Conservation (phyloP, 2,888 invertebrate species). For the Eupithecia vulgata region DNA sequence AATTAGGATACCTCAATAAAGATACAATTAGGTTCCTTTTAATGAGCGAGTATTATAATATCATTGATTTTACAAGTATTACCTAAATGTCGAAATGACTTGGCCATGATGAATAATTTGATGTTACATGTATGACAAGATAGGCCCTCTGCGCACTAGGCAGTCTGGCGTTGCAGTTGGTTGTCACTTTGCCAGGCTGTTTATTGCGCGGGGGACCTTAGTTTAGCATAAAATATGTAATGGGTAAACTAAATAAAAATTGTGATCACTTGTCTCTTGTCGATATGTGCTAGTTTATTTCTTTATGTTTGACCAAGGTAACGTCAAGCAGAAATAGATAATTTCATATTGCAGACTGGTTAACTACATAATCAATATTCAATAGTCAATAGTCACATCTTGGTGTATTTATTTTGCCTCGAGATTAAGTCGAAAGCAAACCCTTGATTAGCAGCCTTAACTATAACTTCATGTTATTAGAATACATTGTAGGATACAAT, state of each 20-base stretch:
- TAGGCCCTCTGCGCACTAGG: too few relatives aligned
- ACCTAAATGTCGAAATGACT: neutral
- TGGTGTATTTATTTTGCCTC: neutral
- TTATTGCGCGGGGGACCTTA: neutral
- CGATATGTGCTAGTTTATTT: neutral
- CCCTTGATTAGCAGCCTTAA: neutral
- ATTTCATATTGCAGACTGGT: slow-evolving; percentile 12
- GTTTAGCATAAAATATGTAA: neutral
- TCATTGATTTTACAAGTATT: neutral
- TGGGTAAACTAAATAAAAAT: neutral
- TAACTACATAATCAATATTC: slow-evolving; percentile 19
- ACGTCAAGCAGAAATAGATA: neutral
- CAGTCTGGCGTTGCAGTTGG: too few relatives aligned
- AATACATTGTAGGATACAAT: neutral
- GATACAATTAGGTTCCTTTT: too few relatives aligned
- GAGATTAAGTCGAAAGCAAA: neutral
- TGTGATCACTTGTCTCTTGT: slow-evolving; percentile 6
- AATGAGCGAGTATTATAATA: too few relatives aligned
- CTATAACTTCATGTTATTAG: neutral
- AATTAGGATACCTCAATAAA: neutral
- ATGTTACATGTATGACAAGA: neutral
- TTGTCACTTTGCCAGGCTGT: too few relatives aligned
- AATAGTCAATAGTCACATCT: slow-evolving; percentile 22
- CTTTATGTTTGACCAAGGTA: neutral
- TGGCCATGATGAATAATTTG: neutral